phyloP scores from a whole-genome alignment of 1,140 invertebrate genomes.

The Zaprionus camerounensis region DNA sequence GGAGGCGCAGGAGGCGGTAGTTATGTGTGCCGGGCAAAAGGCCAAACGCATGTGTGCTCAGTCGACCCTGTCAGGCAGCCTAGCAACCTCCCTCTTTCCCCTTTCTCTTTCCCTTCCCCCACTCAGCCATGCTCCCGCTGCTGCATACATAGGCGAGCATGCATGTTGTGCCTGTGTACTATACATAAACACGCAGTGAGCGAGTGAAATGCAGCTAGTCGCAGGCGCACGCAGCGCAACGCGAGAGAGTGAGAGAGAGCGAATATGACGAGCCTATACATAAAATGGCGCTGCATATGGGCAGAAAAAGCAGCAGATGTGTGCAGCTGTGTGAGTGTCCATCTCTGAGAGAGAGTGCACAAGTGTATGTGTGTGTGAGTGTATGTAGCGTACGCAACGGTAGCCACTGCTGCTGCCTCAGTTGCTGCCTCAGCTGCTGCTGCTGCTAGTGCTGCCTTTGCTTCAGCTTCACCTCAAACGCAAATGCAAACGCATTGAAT shows the following conservation, averaged over 20 bases:
- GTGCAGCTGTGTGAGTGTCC: slow-evolving; percentile 37
- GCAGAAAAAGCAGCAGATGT: slow-evolving; percentile 39
- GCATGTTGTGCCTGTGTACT: slow-evolving; percentile 29
- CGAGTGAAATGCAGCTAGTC: slow-evolving; percentile 18
- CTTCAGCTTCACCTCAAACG: slow-evolving; percentile 53
- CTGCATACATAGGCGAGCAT: slow-evolving; percentile 1
- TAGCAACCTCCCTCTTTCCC: background rate
- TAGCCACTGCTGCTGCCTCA: slow-evolving; percentile 34
- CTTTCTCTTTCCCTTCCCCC: slow-evolving; percentile 8
- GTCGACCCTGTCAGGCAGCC: slow-evolving; percentile 45
- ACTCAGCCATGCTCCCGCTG: background rate
- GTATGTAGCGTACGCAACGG: slow-evolving; percentile 49
- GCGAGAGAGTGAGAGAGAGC: slow-evolving; percentile 22
- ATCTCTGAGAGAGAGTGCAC: slow-evolving; percentile 11
- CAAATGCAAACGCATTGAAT: slow-evolving; percentile 72
- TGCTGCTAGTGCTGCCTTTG: slow-evolving; percentile 11
- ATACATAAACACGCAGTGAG: slow-evolving; percentile 35
- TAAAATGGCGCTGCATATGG: slow-evolving; percentile 63
- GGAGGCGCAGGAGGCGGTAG: slow-evolving; percentile 42
- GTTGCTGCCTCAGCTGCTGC: background rate
- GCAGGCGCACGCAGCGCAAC: slow-evolving; percentile 13
- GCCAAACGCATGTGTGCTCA: slow-evolving; percentile 75
- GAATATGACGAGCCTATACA: slow-evolving; percentile 70
- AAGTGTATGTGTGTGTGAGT: slow-evolving; percentile 1
- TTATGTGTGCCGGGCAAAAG: slow-evolving; percentile 80